phyloP scores from a whole-genome alignment of 2,888 invertebrate species.

The Antheraea assamensis region DNA sequence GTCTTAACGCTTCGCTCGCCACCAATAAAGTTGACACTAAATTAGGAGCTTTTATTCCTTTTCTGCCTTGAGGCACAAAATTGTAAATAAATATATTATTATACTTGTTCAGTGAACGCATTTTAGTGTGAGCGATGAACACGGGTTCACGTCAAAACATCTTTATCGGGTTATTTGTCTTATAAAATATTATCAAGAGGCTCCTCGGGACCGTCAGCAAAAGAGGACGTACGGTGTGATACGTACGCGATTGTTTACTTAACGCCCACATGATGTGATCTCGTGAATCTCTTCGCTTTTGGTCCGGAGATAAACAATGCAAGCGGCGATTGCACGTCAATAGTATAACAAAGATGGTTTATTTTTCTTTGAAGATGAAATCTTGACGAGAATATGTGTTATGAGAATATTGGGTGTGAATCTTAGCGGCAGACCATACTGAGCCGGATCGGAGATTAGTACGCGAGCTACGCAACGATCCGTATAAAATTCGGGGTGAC shows the following conservation, averaged over 20 bases:
- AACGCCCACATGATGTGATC: conserved; percentile 78
- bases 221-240: conserved; percentile 76
- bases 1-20: conserved; percentile 76
- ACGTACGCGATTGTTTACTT: conserved; percentile 77
- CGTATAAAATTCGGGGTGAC: conserved; percentile 72
- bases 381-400: conserved; percentile 66
- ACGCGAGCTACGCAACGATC: conserved; percentile 62
- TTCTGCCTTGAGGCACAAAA: conserved; percentile 68
- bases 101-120: conserved; percentile 78
- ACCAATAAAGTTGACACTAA: conserved; percentile 79
- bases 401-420: conserved; percentile 64
- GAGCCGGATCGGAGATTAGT: conserved; percentile 53
- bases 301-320: conserved; percentile 78
- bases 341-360: conserved; percentile 75
- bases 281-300: conserved; percentile 56
- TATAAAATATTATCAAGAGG: conserved; percentile 82
- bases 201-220: conserved; percentile 80
- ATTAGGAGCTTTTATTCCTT: conserved; percentile 74
- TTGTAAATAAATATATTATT: conserved; percentile 80
- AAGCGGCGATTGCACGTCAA: conserved; percentile 77
- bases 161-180: conserved; percentile 83
- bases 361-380: conserved; percentile 72
- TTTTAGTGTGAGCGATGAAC: conserved; percentile 82
- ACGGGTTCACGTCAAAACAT: conserved; percentile 82
- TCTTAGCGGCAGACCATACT: conserved; percentile 65